Conservation (phyloP, 2,113 vertebrate genomes). For the Boulengeromyrus knoepffleri region DNA sequence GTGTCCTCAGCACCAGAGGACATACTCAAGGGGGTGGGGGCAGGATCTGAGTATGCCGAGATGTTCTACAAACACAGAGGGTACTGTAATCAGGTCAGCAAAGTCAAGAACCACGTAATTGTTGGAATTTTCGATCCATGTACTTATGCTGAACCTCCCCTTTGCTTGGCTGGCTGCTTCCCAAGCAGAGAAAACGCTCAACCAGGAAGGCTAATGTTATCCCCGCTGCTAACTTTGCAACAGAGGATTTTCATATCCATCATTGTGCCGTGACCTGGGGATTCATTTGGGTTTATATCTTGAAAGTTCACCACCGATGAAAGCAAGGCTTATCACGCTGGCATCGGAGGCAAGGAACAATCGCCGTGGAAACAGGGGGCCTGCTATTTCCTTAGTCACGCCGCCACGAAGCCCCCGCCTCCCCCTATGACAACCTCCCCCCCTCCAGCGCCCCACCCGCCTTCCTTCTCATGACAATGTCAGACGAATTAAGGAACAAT, state of each 20-base stretch:
- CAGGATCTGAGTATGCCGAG: slow-evolving; percentile 26
- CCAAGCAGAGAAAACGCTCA: neutral
- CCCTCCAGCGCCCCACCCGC: neutral
- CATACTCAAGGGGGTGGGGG: slow-evolving; percentile 28
- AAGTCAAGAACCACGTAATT: slow-evolving; percentile 24
- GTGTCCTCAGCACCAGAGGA: slow-evolving; percentile 38
- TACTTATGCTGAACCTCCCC: neutral
- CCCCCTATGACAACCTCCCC: neutral
- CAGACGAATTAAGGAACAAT: slow-evolving; percentile 29
- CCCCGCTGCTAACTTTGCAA: neutral
- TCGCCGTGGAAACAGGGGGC: neutral
- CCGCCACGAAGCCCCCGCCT: neutral
- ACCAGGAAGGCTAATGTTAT: neutral
- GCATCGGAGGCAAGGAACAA: neutral
- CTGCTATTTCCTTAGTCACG: neutral
- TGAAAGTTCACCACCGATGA: neutral
- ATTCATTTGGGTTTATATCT: neutral
- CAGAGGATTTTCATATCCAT: neutral
- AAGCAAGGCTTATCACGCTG: neutral
- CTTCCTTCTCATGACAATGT: slow-evolving; percentile 19
- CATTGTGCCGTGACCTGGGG: neutral
- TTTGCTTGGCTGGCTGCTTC: neutral
- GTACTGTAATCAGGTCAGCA: slow-evolving; percentile 35
- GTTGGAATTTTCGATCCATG: neutral
- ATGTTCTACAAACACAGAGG: slow-evolving; percentile 28